Base-by-base conservation (phyloP, 2,113 vertebrate species). In the Xiphorhynchus elegans region DNA sequence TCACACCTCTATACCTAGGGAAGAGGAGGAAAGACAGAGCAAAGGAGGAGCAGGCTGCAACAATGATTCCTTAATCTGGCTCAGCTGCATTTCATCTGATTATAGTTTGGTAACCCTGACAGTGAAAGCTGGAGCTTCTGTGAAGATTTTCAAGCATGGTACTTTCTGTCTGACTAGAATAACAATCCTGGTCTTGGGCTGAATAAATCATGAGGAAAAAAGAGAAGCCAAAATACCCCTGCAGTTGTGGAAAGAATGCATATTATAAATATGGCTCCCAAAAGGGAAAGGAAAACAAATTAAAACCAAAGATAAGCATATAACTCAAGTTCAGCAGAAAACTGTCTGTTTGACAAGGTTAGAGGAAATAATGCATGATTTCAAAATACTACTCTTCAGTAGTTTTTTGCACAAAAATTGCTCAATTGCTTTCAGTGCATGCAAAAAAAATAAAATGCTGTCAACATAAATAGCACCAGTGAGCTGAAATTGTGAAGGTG, bases 241-340 rank as follows among this genome's bases (percentile, higher is more conserved):
- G 53, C 73, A 87, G 77, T 79, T 87, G 56, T 79, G 73, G 92
- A 80, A 95, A 90, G 58, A 82, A 91, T 46, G 53, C 8, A 13
- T 72, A 58, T 68, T 42, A 87, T 46, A 91, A 69, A 93, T 76
- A 89, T 9, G 13, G 16, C 23, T 94, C 19, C 28, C 37, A 87
- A 95, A 93, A 64, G 19, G 58, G 50, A 42, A 91, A 90, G 80
- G n/a, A 95, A 96, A 89, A 89, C 49, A 94, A 96, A 92, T 76
- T 40, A 84, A 91, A 88, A 44, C 49, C 50, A 53, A 86, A 93
- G 85, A 85, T 49, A 90, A 90, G 70, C 62, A 82, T 46, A 40
- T 58, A 87, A 84, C 23, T 93, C 62, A 84, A 64, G 18, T 78
- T 92, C 60, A 93, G 81, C 37, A 87, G 26, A 92, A 80, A 92